Evolutionary conservation across 2,113 vertebrate genomes (phyloP), one percentile per base, ranked within the genome.

Genomic region (Pseudorectes ferrugineus): DNA sequence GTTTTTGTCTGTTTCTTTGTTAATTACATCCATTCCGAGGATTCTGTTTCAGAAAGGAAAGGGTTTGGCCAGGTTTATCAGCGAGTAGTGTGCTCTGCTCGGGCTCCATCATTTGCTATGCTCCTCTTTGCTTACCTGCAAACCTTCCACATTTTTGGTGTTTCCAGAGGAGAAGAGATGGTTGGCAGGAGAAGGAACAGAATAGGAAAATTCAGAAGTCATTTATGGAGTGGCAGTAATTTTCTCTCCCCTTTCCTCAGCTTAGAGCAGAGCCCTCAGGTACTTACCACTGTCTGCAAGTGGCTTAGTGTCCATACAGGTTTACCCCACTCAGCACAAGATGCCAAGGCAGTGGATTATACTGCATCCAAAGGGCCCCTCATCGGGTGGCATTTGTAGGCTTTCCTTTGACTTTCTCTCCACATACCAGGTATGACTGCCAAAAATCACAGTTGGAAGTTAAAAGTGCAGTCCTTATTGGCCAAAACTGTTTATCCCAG

Each of bases 1-100:
- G 45, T 25, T 96, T 93, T 89, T 76, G 85, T 93, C 89, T 62
- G 77, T 91, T 87, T 93, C 88, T 59, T 89, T 82, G 31, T 79
- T 94, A 93, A 95, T 94, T 94, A 63, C 92, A 89, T 79, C 94
- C 88, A 95, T 93, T 94, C 71, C 5, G 0, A 31, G 46, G 36
- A 77, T 85, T 63, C 85, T 89, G 73, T 87, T 95, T 79, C 88
- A 92, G 67, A 73, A 76, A 11, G 58, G 26, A 58, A 89, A 79
- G 82, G 58, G 42, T 70, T 90, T 95, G 88, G 81, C 92, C 57
- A 76, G 36, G 52, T 81, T 94, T 92, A 57, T 76, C 85, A 55
- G 54, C 6, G 48, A 6, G 5, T 72, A 51, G 74, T 35, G 36
- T 24, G 75, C 75, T 71, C 75, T 33, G 67, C 59, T 76, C 67